Evolutionary conservation across 2,113 vertebrate species (phyloP).

Genomic region (Ancistrus triradiatus): DNA sequence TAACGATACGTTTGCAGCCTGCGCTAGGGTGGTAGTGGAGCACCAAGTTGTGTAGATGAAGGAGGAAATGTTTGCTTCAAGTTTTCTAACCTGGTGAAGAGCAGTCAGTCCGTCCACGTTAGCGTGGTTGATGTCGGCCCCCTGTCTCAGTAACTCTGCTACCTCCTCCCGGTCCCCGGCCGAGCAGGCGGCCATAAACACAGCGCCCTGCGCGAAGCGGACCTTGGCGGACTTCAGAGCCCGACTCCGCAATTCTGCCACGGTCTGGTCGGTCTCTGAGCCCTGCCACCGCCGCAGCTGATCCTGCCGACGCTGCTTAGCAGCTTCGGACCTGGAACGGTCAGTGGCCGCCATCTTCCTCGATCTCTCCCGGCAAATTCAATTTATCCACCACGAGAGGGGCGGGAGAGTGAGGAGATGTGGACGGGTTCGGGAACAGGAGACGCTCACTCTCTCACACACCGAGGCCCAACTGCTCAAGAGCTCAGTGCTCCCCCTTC

Average conservation of each 20-base stretch:
- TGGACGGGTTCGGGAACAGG: conserved; percentile 36
- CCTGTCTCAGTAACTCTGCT: conserved; percentile 69
- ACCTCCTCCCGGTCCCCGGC: conserved; percentile 79
- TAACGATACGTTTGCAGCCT: not conserved
- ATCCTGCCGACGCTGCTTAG: conserved; percentile 75
- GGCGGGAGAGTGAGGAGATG: conserved; percentile 42
- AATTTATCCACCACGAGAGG: conserved; percentile 52
- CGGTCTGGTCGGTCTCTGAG: conserved; percentile 71
- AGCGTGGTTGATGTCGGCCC: conserved; percentile 78
- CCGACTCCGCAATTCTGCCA: conserved; percentile 48
- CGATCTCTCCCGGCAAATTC: conserved; percentile 71
- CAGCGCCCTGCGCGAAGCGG: conserved; percentile 76
- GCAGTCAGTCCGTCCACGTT: conserved; percentile 79
- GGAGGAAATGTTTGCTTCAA: not conserved
- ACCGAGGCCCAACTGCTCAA: not conserved
- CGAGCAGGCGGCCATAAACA: conserved; percentile 81
- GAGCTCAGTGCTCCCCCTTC: not conserved
- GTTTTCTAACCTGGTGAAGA: conserved; percentile 69
- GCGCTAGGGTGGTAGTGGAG: no score
- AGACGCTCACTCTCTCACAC: not conserved
- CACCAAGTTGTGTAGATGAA: not conserved
- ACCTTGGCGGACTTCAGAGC: conserved; percentile 56
- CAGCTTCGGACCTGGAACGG: conserved; percentile 78
- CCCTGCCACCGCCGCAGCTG: conserved; percentile 75
- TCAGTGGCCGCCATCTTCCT: conserved; percentile 82